phyloP scores from a whole-genome alignment of 2,113 vertebrate species.

The Bos javanicus region DNA sequence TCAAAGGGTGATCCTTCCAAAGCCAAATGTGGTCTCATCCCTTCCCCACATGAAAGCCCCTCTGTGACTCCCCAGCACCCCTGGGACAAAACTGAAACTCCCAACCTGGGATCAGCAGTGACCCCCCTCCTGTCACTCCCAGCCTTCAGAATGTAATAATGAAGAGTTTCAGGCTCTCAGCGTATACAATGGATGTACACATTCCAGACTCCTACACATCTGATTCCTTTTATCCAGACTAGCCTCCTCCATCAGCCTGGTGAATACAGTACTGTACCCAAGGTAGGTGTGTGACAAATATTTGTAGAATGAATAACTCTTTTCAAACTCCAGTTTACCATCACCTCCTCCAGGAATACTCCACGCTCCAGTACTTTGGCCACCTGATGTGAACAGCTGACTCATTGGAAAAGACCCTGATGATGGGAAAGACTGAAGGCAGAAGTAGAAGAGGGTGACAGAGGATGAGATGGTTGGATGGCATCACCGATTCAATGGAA shows the following conservation, averaged over 20 bases:
- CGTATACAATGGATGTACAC: background rate
- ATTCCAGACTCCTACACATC: background rate
- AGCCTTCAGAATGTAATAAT: background rate
- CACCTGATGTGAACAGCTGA: background rate
- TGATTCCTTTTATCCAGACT: background rate
- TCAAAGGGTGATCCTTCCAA: background rate
- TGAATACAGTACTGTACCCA: background rate
- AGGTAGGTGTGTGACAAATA: background rate
- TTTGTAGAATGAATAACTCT: background rate
- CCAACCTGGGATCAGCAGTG: background rate
- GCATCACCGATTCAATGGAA: background rate
- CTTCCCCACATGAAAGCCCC: background rate
- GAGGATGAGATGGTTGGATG: background rate
- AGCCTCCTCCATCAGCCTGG: background rate
- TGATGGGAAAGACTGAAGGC: background rate
- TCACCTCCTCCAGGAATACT: slow-evolving; percentile 17
- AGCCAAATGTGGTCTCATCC: background rate
- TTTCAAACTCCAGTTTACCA: background rate
- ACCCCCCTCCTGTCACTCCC: background rate
- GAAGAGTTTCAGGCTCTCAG: background rate
- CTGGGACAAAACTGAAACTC: background rate
- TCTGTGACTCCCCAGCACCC: background rate
- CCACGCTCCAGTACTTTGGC: background rate
- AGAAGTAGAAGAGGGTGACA: background rate
- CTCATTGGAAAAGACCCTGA: background rate